phyloP scores from a whole-genome alignment of 2,113 vertebrate species.

The Hypocryptadius cinnamomeus region DNA sequence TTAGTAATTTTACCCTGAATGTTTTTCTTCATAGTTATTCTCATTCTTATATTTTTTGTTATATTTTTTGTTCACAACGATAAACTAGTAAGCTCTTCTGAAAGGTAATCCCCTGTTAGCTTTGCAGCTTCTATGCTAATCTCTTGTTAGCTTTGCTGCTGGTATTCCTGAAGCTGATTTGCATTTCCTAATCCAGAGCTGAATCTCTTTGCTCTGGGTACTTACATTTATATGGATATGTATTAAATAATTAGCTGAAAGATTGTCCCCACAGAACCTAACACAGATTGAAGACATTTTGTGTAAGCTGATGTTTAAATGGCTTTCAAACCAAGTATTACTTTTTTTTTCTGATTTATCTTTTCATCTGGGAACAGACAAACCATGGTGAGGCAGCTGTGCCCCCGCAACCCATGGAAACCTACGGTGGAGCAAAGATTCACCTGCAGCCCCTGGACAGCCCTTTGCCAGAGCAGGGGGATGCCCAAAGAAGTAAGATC shows the following conservation, averaged over 20 bases:
- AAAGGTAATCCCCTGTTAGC: slow-evolving; percentile 56
- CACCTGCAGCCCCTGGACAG: neutral
- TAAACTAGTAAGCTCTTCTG: slow-evolving; percentile 30
- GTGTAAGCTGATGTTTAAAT: neutral
- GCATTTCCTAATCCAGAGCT: slow-evolving; percentile 50
- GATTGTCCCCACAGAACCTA: neutral
- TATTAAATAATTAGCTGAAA: slow-evolving; percentile 26
- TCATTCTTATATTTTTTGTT: neutral
- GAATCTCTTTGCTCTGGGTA: slow-evolving; percentile 21
- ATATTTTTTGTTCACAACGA: neutral
- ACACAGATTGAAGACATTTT: neutral
- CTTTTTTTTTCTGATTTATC: neutral
- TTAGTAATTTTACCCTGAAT: neutral
- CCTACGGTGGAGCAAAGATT: neutral
- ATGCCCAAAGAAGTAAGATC: neutral
- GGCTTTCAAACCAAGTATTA: neutral
- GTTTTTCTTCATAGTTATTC: neutral
- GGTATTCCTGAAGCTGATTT: slow-evolving; percentile 31
- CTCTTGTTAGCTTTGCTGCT: slow-evolving; percentile 44
- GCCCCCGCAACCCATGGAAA: neutral
- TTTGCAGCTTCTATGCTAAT: slow-evolving; percentile 26
- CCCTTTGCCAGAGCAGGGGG: neutral
- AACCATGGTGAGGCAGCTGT: neutral
- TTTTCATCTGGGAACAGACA: neutral
- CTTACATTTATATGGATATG: neutral